phyloP scores from a whole-genome alignment of 2,113 vertebrate genomes.

The Pygathrix nemaeus region DNA sequence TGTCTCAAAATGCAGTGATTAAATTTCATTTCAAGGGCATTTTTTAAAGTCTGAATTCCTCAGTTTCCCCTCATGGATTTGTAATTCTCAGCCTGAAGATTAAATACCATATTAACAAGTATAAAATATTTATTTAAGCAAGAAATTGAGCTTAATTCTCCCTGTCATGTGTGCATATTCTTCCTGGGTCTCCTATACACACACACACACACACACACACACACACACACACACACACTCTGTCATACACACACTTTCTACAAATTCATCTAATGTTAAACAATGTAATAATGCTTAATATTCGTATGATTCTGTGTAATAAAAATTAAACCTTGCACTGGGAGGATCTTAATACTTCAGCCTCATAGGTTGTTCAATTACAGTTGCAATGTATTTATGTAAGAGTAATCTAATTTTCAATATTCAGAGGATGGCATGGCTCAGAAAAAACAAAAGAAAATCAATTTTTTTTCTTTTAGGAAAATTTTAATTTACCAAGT shows the following conservation, averaged over 20 bases:
- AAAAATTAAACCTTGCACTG: background rate
- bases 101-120: background rate
- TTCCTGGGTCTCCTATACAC: background rate
- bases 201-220: background rate
- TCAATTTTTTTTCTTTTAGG: background rate
- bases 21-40: slow-evolving; percentile 33
- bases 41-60: slow-evolving; percentile 32
- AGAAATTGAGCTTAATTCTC: background rate
- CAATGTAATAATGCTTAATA: background rate
- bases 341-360: background rate
- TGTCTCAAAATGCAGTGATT: slow-evolving; percentile 8
- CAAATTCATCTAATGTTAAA: background rate
- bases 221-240: background rate
- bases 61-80: slow-evolving; percentile 22
- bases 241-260: too few species aligned
- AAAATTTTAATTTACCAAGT: slow-evolving; percentile 44
- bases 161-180: background rate
- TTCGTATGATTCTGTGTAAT: background rate
- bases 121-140: slow-evolving; percentile 47
- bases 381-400: background rate
- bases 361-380: background rate
- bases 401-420: background rate
- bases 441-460: background rate
- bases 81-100: slow-evolving; percentile 18
- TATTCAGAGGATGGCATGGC: background rate